Conservation (phyloP, 2,888 invertebrate species). For the Tetragonula carbonaria region DNA sequence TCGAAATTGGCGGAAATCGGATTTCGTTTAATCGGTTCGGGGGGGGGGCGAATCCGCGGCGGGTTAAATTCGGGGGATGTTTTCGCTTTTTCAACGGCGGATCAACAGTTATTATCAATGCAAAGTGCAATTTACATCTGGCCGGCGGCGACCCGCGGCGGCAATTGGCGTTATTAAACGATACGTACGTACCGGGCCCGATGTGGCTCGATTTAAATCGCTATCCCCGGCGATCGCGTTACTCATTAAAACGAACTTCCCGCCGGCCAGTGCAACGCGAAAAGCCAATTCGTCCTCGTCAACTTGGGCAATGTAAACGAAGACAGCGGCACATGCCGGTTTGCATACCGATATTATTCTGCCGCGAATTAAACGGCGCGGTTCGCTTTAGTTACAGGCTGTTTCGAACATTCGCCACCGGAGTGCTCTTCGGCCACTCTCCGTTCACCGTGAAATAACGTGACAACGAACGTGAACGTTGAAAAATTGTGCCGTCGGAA, state of each 20-base stretch:
- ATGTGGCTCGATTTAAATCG: conserved; percentile 42
- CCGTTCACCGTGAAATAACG: conserved; percentile 1
- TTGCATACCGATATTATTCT: not conserved
- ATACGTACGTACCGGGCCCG: conserved; percentile 8
- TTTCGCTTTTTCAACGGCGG: conserved; percentile 23
- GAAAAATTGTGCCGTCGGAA: not conserved
- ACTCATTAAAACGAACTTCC: conserved; percentile 45
- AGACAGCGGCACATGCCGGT: not conserved
- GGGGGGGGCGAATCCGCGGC: not conserved
- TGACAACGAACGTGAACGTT: not conserved
- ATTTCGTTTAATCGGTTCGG: conserved; percentile 10
- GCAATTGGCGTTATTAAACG: conserved; percentile 55
- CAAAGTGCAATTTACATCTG: conserved; percentile 50
- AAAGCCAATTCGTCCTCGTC: conserved; percentile 38
- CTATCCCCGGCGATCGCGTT: conserved; percentile 40
- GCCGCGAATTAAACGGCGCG: conserved; percentile 27
- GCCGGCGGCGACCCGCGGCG: not conserved
- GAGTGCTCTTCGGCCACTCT: not conserved
- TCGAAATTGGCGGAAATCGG: not conserved
- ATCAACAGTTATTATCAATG: conserved; percentile 55
- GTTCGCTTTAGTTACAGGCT: not conserved
- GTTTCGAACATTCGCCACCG: not conserved
- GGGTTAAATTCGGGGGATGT: conserved; percentile 5
- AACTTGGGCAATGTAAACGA: conserved; percentile 27
- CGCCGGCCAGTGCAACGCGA: conserved; percentile 19